Conservation (phyloP, 2,888 invertebrate species). For the Lasioglossum leucozonium region DNA sequence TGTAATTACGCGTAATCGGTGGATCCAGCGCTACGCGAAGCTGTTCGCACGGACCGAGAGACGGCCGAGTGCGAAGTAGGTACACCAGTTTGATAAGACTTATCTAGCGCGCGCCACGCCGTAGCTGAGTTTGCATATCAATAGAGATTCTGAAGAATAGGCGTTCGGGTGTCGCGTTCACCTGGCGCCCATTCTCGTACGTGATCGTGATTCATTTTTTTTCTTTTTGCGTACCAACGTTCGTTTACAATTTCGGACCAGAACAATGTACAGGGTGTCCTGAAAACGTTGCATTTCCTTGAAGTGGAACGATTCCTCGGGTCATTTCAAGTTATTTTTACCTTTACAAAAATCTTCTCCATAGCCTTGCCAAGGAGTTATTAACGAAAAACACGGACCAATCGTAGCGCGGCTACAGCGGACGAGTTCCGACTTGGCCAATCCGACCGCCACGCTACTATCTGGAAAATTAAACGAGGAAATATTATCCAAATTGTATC, state of each 20-base stretch:
- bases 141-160: slow-evolving; percentile 66
- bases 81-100: slow-evolving; percentile 62
- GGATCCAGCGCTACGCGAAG: slow-evolving; percentile 24
- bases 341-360: too few relatives aligned
- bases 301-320: too few relatives aligned
- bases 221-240: not conserved
- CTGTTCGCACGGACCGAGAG: slow-evolving; percentile 11
- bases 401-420: too few relatives aligned
- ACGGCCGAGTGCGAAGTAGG: slow-evolving; percentile 46
- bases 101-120: slow-evolving; percentile 56
- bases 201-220: not conserved
- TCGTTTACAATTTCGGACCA: not conserved
- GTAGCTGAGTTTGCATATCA: slow-evolving; percentile 65
- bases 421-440: too few relatives aligned
- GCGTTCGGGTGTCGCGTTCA: slow-evolving; percentile 52
- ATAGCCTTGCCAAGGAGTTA: too few relatives aligned
- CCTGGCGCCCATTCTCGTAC: slow-evolving; percentile 5
- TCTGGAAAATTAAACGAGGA: too few relatives aligned
- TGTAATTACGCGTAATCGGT: slow-evolving; percentile 53
- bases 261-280: not conserved
- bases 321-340: too few relatives aligned
- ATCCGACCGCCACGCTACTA: too few relatives aligned
- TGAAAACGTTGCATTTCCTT: too few relatives aligned
- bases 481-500: too few relatives aligned
- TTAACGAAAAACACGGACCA: too few relatives aligned